Conservation (phyloP, 1,140 invertebrate species). For the Gonioctena quinquepunctata region DNA sequence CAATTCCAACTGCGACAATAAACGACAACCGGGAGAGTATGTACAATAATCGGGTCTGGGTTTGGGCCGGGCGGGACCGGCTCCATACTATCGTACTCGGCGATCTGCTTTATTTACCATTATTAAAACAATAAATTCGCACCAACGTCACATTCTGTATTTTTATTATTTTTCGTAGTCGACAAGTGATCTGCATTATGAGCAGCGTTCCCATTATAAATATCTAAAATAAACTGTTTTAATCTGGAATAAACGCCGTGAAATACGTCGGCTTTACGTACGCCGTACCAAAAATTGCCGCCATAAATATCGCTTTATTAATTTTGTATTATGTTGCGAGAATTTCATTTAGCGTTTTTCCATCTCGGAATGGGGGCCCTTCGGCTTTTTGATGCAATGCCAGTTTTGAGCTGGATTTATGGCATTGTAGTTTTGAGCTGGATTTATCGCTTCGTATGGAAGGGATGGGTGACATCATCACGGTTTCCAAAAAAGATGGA, state of each 20-base stretch:
- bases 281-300: slow-evolving; percentile 52
- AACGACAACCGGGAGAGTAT: slow-evolving; percentile 30
- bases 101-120: slow-evolving; percentile 56
- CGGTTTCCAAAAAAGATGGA: too few species aligned
- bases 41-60: slow-evolving; percentile 30
- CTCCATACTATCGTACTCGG: slow-evolving; percentile 21
- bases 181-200: slow-evolving; percentile 56
- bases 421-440: neutral
- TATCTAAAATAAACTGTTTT: slow-evolving; percentile 58
- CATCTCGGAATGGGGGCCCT: neutral
- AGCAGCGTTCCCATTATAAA: slow-evolving; percentile 53
- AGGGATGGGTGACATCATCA: neutral
- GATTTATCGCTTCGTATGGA: neutral
- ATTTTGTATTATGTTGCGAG: slow-evolving; percentile 46
- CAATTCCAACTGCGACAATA: slow-evolving; percentile 48
- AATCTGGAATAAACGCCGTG: slow-evolving; percentile 54
- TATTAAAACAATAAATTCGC: slow-evolving; percentile 57
- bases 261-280: slow-evolving; percentile 43
- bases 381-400: neutral
- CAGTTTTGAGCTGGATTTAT: neutral
- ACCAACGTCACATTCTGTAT: slow-evolving; percentile 52
- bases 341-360: slow-evolving; percentile 41
- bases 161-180: slow-evolving; percentile 51
- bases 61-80: too few species aligned
- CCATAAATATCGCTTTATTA: slow-evolving; percentile 43